Evolutionary conservation across 1,140 invertebrate genomes (phyloP).

Genomic region (Drosophila lowei): DNA sequence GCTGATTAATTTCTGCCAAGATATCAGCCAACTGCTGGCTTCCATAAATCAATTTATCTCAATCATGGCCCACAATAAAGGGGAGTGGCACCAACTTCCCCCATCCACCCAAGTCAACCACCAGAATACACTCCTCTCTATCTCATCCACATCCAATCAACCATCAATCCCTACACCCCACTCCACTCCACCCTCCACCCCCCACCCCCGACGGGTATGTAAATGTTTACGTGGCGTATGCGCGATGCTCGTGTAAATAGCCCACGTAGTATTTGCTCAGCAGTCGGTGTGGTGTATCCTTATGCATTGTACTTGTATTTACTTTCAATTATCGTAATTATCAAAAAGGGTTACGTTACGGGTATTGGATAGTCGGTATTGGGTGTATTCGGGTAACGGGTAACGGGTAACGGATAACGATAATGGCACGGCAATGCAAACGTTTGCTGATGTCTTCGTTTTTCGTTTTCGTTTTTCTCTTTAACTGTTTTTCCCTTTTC

Average conservation of each 20-base stretch:
- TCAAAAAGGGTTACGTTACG: constrained; percentile 66
- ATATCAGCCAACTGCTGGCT: constrained; percentile 51
- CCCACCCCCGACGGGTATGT: constrained; percentile 17
- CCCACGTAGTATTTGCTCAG: constrained; percentile 56
- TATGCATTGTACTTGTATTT: constrained; percentile 71
- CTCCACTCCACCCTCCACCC: neutral
- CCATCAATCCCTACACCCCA: constrained; percentile 37
- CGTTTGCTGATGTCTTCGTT: constrained; percentile 79
- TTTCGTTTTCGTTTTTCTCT: constrained; percentile 36
- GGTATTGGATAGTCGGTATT: neutral
- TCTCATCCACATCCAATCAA: constrained; percentile 25
- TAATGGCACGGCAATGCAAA: constrained; percentile 68
- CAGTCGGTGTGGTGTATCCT: constrained; percentile 52
- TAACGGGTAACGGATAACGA: constrained; percentile 11
- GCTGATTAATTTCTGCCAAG: constrained; percentile 75
- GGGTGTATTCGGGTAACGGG: neutral
- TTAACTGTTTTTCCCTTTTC: constrained; percentile 12
- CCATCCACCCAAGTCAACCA: constrained; percentile 2
- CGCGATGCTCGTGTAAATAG: constrained; percentile 66
- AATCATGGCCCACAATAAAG: constrained; percentile 65
- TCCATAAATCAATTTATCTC: constrained; percentile 79
- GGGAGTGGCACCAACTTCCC: neutral
- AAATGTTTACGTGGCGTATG: constrained; percentile 74
- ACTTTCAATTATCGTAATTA: constrained; percentile 81
- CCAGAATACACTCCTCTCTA: neutral